These are phyloP conservation scores for Cavia aperea DNA, from an alignment of 2,113 vertebrate genomes.

Conservation along the genomic window DNA sequence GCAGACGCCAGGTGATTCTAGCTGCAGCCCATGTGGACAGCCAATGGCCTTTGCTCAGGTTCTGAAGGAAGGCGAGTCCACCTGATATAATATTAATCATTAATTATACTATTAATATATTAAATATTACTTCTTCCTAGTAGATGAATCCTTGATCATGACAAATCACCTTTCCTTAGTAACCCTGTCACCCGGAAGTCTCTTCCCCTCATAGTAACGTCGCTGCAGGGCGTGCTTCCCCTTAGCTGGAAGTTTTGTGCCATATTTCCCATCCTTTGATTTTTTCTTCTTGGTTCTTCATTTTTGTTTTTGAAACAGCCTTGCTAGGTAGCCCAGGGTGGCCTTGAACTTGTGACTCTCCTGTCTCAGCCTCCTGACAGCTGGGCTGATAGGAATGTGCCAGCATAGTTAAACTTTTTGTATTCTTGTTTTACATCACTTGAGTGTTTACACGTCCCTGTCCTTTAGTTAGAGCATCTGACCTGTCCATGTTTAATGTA, in stretches of 20 bases:
- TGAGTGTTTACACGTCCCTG: neutral
- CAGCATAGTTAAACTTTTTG: neutral
- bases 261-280: neutral
- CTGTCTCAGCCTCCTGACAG: neutral
- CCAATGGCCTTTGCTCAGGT: neutral
- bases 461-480: neutral
- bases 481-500: conserved; percentile 31
- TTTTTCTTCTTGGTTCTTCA: neutral
- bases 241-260: neutral
- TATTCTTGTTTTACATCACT: neutral
- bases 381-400: neutral
- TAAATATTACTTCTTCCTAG: neutral
- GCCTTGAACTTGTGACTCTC: neutral
- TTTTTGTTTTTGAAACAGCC: neutral
- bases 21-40: neutral
- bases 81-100: neutral
- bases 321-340: neutral
- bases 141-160: neutral
- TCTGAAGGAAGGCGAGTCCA: neutral
- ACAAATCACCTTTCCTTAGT: neutral
- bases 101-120: neutral
- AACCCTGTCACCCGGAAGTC: neutral
- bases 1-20: neutral
- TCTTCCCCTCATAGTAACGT: neutral
- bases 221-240: neutral